phyloP scores from a whole-genome alignment of 2,113 vertebrate species.

The Lophius piscatorius region DNA sequence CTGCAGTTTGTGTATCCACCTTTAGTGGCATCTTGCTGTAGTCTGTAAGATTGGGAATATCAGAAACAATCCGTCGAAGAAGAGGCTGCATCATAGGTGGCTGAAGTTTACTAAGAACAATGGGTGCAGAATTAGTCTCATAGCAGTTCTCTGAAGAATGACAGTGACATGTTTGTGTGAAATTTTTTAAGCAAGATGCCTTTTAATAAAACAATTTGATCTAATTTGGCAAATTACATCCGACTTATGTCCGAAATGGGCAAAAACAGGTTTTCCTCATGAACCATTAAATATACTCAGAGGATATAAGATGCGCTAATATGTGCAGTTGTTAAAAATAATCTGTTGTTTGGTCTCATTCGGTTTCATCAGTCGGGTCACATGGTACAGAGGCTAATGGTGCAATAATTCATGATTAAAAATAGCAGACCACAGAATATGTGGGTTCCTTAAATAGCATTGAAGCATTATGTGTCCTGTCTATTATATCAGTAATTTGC shows the following conservation, averaged over 20 bases:
- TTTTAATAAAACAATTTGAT: constrained; percentile 37
- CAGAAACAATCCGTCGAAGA: constrained; percentile 87
- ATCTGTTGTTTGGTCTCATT: background rate
- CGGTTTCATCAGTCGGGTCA: background rate
- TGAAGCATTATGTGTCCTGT: no score
- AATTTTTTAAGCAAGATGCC: no score
- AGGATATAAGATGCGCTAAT: background rate
- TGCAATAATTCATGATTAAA: background rate
- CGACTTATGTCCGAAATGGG: no score
- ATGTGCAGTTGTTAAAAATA: background rate
- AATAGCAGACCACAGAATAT: background rate
- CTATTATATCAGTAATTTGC: no score
- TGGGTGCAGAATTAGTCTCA: constrained; percentile 24
- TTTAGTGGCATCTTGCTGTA: constrained; percentile 91
- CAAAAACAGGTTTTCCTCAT: background rate
- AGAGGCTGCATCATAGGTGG: constrained; percentile 93
- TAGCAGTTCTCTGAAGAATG: constrained; percentile 10
- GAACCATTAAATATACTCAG: constrained; percentile 39
- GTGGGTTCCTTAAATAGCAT: background rate
- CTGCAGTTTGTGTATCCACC: constrained; percentile 66
- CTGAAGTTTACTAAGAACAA: constrained; percentile 84
- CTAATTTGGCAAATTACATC: constrained; percentile 25
- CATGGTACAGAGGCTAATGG: background rate
- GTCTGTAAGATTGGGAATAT: constrained; percentile 88
- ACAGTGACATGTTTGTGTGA: constrained; percentile 18